phyloP scores from a whole-genome alignment of 2,113 vertebrate species.

The Opisthocomus hoazin region DNA sequence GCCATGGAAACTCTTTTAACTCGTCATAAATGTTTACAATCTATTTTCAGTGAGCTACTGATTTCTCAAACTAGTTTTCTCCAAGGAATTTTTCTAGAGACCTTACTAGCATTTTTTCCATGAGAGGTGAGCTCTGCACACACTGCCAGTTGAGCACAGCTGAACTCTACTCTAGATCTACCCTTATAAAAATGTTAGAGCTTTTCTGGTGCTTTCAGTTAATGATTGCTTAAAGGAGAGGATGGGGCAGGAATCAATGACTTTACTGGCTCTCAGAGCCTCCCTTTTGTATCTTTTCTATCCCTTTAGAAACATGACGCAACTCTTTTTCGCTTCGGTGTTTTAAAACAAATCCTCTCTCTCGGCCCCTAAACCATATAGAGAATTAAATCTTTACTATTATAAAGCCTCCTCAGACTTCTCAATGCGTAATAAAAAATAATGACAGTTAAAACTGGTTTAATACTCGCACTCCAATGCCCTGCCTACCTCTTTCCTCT shows the following conservation, averaged over 20 bases:
- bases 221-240: not conserved
- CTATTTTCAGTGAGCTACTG: not conserved
- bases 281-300: not conserved
- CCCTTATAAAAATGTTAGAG: not conserved
- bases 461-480: conserved; percentile 10
- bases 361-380: not conserved
- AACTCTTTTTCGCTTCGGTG: not conserved
- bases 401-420: not conserved
- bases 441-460: conserved; percentile 42
- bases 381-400: not conserved
- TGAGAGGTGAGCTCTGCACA: not conserved
- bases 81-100: not conserved
- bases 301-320: not conserved
- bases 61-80: not conserved
- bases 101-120: not conserved
- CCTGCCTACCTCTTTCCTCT: not conserved
- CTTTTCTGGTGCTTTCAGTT: not conserved
- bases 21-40: not conserved
- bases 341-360: not conserved
- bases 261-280: not conserved
- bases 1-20: not conserved
- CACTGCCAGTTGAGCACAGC: not conserved
- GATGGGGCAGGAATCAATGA: not conserved
- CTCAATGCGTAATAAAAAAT: conserved; percentile 49
- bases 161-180: not conserved